phyloP scores from a whole-genome alignment of 2,888 invertebrate genomes.

The Athalia rosae region DNA sequence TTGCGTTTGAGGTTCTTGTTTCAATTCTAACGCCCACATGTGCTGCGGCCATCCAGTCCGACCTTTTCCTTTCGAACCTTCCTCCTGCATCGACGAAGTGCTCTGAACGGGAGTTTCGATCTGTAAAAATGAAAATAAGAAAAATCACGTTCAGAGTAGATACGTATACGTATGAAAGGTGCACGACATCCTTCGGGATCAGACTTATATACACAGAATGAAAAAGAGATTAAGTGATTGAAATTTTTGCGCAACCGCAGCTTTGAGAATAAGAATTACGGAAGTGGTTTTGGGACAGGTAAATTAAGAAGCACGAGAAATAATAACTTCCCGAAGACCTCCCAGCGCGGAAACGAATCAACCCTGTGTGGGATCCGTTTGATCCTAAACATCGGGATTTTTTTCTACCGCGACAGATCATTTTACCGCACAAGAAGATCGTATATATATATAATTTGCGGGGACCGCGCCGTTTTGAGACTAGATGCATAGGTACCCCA shows the following conservation, averaged over 20 bases:
- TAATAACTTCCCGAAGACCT: slow-evolving; percentile 36
- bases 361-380: background rate
- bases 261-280: background rate
- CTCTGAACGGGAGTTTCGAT: slow-evolving; percentile 65
- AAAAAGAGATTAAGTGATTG: background rate
- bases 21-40: slow-evolving; percentile 93
- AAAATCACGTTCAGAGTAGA: slow-evolving; percentile 1
- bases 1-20: slow-evolving; percentile 77
- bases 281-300: slow-evolving; percentile 30
- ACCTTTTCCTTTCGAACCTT: slow-evolving; percentile 81
- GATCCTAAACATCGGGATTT: background rate
- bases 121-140: slow-evolving; percentile 57
- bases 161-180: background rate
- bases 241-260: background rate
- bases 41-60: slow-evolving; percentile 98
- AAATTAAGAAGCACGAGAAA: background rate
- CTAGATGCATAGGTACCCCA: slow-evolving; percentile 1
- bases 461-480: background rate
- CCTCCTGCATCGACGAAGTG: slow-evolving; percentile 55
- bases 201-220: background rate
- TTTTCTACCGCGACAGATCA: slow-evolving; percentile 9
- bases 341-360: slow-evolving; percentile 20
- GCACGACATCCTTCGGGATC: background rate
- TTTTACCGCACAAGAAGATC: slow-evolving; percentile 36
- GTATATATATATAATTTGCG: slow-evolving; percentile 18